Conservation (phyloP, 2,888 invertebrate genomes). For the Agonopterix alstromeriana region DNA sequence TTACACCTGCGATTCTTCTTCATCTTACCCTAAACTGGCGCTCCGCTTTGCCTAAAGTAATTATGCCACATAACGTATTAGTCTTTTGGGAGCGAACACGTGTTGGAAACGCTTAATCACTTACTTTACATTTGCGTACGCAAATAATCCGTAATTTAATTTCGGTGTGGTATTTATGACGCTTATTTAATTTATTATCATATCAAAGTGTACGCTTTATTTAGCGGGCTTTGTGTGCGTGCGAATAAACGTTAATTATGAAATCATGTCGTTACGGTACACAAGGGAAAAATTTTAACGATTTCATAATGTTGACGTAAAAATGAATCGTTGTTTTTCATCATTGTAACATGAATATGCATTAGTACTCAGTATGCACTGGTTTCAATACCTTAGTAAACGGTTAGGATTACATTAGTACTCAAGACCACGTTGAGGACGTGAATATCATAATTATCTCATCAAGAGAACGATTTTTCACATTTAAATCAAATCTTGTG, state of each 20-base stretch:
- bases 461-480: too few species aligned
- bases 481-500: too few species aligned
- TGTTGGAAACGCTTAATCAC: constrained; percentile 72
- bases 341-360: constrained; percentile 31
- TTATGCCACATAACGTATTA: constrained; percentile 72
- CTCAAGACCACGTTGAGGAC: too few species aligned
- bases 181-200: constrained; percentile 72
- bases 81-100: constrained; percentile 70
- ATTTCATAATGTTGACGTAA: constrained; percentile 48
- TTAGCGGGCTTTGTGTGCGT: constrained; percentile 58
- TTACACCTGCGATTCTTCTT: constrained; percentile 75
- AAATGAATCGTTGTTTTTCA: constrained; percentile 38
- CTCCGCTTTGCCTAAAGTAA: constrained; percentile 68
- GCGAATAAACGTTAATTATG: constrained; percentile 61
- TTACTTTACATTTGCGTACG: constrained; percentile 71
- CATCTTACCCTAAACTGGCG: constrained; percentile 70
- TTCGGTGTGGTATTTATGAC: constrained; percentile 65
- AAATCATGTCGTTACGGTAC: constrained; percentile 52
- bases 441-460: too few species aligned
- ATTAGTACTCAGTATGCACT: constrained; percentile 14
- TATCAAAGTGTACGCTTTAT: constrained; percentile 67
- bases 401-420: too few species aligned
- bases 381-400: too few species aligned
- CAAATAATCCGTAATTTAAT: constrained; percentile 73
- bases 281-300: constrained; percentile 51